A percentile compares a stretch with the other conserved stretches of the same genome.
phyloP scores from a whole-genome alignment of 2,888 invertebrate genomes.

The Drosophila rubida region DNA sequence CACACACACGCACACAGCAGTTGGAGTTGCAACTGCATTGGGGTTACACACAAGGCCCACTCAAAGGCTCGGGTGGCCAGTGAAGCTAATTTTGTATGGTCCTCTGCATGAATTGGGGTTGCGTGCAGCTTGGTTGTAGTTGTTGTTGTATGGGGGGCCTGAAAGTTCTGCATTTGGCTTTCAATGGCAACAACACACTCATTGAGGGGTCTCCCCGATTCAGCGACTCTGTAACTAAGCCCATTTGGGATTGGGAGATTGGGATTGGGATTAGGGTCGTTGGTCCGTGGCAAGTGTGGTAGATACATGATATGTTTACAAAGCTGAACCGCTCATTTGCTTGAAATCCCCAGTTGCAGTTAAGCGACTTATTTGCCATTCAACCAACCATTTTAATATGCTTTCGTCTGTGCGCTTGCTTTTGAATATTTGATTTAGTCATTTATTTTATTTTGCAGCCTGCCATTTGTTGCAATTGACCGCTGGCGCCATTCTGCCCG shows the following conservation, averaged over 20 bases:
- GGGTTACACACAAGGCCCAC: slow-evolving; percentile 56
- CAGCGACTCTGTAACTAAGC: slow-evolving; percentile 3
- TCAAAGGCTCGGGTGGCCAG: slow-evolving; percentile 70
- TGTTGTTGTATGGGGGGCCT: slow-evolving; percentile 9
- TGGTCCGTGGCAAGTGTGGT: slow-evolving; percentile 37
- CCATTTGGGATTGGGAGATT: slow-evolving; percentile 27
- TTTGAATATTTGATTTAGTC: not conserved
- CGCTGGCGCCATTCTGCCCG: slow-evolving; percentile 72
- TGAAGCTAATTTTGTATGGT: slow-evolving; percentile 70
- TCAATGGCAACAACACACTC: slow-evolving; percentile 52
- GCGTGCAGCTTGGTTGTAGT: slow-evolving; percentile 29
- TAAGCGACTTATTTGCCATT: slow-evolving; percentile 30
- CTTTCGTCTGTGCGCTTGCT: slow-evolving; percentile 8
- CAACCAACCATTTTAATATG: slow-evolving; percentile 44
- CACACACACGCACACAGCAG: slow-evolving; percentile 17
- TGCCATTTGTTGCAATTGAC: slow-evolving; percentile 30
- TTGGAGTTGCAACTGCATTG: slow-evolving; percentile 52
- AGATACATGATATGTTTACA: slow-evolving; percentile 68
- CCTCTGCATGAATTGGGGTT: slow-evolving; percentile 59
- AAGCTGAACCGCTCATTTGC: slow-evolving; percentile 40
- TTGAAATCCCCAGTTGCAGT: slow-evolving; percentile 17
- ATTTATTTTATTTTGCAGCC: slow-evolving; percentile 23
- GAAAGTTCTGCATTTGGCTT: slow-evolving; percentile 42
- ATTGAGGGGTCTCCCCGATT: slow-evolving; percentile 23
- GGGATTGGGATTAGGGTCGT: slow-evolving; percentile 50